A percentile compares a stretch with the other conserved stretches of the same genome.
Evolutionary conservation across 2,888 invertebrate species (phyloP).

Genomic region (Atrina japonica): DNA sequence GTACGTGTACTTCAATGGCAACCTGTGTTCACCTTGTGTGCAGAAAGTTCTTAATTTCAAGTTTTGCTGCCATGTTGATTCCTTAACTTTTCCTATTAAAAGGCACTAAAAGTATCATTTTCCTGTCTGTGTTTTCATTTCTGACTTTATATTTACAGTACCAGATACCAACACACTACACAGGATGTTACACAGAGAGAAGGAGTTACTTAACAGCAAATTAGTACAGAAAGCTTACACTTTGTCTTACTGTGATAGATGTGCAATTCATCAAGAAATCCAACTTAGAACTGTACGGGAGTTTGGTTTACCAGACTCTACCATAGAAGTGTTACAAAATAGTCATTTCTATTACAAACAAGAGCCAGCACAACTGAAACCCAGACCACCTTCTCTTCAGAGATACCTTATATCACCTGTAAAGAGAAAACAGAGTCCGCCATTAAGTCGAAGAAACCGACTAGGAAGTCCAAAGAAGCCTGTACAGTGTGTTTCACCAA

Average conservation of each 20-base stretch:
- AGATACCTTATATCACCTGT: constrained; percentile 42
- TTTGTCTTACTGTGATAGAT: constrained; percentile 85
- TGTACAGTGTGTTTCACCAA: constrained; percentile 54
- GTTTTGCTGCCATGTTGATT: too few relatives aligned
- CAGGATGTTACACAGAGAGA: constrained; percentile 91
- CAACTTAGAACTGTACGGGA: constrained; percentile 95
- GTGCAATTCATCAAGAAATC: constrained; percentile 89
- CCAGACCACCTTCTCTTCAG: constrained; percentile 25
- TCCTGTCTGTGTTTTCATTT: too few relatives aligned
- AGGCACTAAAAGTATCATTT: too few relatives aligned
- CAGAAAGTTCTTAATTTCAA: too few relatives aligned
- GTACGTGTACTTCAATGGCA: too few relatives aligned
- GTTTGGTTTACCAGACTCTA: constrained; percentile 94
- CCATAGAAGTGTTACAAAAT: constrained; percentile 86
- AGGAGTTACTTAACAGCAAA: constrained; percentile 90
- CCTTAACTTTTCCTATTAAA: too few relatives aligned
- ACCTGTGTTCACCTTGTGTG: too few relatives aligned
- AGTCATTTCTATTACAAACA: constrained; percentile 70
- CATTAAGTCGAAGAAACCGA: constrained; percentile 40
- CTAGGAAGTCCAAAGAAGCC: constrained; percentile 49
- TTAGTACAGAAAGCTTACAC: constrained; percentile 90
- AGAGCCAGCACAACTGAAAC: constrained; percentile 48
- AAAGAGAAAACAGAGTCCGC: constrained; percentile 77
- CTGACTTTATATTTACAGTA: constrained; percentile 83
- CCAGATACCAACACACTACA: constrained; percentile 89